Conservation (phyloP, 1,140 invertebrate species). For the Zaprionus ornatus region DNA sequence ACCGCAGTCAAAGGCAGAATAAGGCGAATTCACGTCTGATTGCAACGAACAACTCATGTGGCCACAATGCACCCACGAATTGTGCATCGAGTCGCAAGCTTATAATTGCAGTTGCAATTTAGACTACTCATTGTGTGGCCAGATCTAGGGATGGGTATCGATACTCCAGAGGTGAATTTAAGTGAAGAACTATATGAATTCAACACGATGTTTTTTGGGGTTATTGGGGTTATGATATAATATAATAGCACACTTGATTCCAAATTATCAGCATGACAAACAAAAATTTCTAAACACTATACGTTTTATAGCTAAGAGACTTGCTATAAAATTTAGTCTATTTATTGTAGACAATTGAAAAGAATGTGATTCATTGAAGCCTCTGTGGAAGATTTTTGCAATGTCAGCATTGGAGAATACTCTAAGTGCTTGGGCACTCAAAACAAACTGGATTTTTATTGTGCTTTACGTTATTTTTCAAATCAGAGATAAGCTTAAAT, state of each 20-base stretch:
- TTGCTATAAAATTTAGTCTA: neutral
- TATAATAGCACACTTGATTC: neutral
- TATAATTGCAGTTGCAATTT: slow-evolving; percentile 80
- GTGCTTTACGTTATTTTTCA: neutral
- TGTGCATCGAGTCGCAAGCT: slow-evolving; percentile 66
- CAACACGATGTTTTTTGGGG: no score
- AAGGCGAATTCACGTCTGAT: slow-evolving; percentile 59
- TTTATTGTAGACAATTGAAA: neutral
- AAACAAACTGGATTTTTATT: neutral
- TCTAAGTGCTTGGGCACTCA: neutral
- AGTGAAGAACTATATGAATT: no score
- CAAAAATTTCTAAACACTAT: neutral
- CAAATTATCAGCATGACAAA: neutral
- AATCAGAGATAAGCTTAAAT: neutral
- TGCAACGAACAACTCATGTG: slow-evolving; percentile 30
- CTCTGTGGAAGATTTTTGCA: neutral
- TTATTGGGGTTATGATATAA: no score
- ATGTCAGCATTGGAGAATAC: neutral
- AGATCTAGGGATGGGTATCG: neutral
- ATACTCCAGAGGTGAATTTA: neutral
- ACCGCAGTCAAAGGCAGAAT: slow-evolving; percentile 57
- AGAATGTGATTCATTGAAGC: neutral
- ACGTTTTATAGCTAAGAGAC: neutral
- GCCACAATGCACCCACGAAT: slow-evolving; percentile 8
- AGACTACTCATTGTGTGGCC: slow-evolving; percentile 24